Evolutionary conservation across 2,888 invertebrate species (phyloP).

Genomic region (Criorhina ranunculi): DNA sequence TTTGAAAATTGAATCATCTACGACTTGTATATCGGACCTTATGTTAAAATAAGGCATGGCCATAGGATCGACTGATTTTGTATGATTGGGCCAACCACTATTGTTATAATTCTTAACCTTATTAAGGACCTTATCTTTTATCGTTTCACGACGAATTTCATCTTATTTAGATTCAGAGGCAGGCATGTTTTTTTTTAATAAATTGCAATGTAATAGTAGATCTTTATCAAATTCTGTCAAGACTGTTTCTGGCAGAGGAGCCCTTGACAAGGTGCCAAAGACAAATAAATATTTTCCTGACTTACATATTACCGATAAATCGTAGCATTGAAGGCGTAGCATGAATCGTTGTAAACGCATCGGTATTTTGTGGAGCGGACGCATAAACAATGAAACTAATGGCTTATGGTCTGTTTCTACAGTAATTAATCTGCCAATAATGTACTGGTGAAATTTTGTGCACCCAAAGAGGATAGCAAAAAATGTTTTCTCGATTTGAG

Average conservation of each 20-base stretch:
- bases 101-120: conserved; percentile 19
- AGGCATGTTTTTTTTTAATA: neutral
- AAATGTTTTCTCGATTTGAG: conserved; percentile 76
- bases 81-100: conserved; percentile 32
- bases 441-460: conserved; percentile 68
- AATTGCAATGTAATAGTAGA: conserved; percentile 36
- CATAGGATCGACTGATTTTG: conserved; percentile 2
- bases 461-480: conserved; percentile 74
- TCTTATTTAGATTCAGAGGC: conserved; percentile 6
- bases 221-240: conserved; percentile 41
- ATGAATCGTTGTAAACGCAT: conserved; percentile 64
- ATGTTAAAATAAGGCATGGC: conserved; percentile 50
- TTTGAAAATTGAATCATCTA: conserved; percentile 63
- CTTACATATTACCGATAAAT: conserved; percentile 61
- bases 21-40: conserved; percentile 54
- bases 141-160: conserved; percentile 16
- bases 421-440: too few species aligned
- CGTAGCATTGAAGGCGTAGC: conserved; percentile 65
- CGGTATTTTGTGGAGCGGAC: conserved; percentile 66
- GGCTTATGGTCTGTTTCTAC: conserved; percentile 64
- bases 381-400: conserved; percentile 60
- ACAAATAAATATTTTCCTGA: conserved; percentile 70
- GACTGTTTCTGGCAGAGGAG: conserved; percentile 27
- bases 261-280: conserved; percentile 85
- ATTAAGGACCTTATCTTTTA: conserved; percentile 9